These are phyloP conservation scores for Endomychus coccineus DNA, from an alignment of 2,888 invertebrate genomes.

Conservation along the genomic window DNA sequence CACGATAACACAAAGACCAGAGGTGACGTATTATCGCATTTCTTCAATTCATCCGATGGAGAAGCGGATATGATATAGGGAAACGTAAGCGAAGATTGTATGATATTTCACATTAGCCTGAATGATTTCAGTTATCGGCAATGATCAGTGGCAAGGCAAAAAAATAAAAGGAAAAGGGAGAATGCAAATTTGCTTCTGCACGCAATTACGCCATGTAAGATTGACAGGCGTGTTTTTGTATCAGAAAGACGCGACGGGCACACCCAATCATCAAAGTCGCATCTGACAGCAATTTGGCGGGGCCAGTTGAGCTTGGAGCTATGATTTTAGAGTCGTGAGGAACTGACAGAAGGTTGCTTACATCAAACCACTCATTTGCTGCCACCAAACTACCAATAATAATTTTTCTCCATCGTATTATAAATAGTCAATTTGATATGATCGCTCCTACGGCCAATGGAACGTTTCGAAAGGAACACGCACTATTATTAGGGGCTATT, in stretches of 20 bases:
- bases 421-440: slow-evolving; percentile 45
- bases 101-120: no score
- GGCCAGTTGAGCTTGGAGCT: slow-evolving; percentile 31
- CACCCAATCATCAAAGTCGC: slow-evolving; percentile 42
- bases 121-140: no score
- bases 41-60: no score
- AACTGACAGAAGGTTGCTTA: slow-evolving; percentile 29
- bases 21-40: no score
- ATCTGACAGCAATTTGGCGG: slow-evolving; percentile 40
- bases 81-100: no score
- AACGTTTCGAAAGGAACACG: slow-evolving; percentile 36
- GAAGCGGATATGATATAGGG: no score
- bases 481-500: slow-evolving; percentile 46
- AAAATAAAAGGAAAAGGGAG: slow-evolving; percentile 28
- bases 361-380: slow-evolving; percentile 39
- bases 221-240: slow-evolving; percentile 34
- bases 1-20: no score
- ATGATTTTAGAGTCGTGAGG: slow-evolving; percentile 40
- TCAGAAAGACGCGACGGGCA: slow-evolving; percentile 25
- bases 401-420: slow-evolving; percentile 45
- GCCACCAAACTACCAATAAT: slow-evolving; percentile 42
- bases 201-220: slow-evolving; percentile 35
- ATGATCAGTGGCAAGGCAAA: no score
- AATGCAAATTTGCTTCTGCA: slow-evolving; percentile 36
- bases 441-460: slow-evolving; percentile 41